phyloP scores from a whole-genome alignment of 2,888 invertebrate species.

The Calameuta idolon region DNA sequence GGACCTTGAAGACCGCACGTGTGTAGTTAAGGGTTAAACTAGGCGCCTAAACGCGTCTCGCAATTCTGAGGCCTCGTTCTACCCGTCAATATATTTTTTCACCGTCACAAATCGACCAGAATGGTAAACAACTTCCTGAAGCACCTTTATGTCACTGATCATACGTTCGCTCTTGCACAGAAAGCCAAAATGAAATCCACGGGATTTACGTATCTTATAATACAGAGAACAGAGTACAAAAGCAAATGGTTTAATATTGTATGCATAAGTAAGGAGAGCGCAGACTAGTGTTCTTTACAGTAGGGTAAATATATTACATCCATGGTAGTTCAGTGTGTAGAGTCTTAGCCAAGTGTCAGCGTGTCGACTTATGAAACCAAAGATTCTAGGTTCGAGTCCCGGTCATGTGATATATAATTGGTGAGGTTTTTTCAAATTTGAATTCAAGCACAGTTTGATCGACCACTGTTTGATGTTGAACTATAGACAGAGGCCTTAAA shows the following conservation, averaged over 20 bases:
- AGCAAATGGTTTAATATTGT: background rate
- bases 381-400: background rate
- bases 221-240: background rate
- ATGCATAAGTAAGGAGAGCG: background rate
- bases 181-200: background rate
- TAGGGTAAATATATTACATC: background rate
- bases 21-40: background rate
- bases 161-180: background rate
- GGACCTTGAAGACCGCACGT: no score
- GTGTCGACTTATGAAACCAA: background rate
- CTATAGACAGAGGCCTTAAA: constrained; percentile 51
- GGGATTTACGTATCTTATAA: background rate
- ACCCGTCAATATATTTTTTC: background rate
- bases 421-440: background rate
- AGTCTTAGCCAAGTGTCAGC: background rate
- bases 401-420: background rate
- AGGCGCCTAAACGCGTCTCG: background rate
- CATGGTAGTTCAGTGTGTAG: background rate
- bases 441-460: constrained; percentile 58
- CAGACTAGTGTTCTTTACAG: background rate
- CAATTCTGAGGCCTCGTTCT: background rate
- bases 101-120: background rate
- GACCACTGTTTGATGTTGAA: constrained; percentile 37
- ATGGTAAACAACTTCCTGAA: background rate
- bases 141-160: background rate